A percentile compares a stretch with the other conserved stretches of the same genome.
Conservation (phyloP, 2,888 invertebrate species). For the Anaspis maculata region DNA sequence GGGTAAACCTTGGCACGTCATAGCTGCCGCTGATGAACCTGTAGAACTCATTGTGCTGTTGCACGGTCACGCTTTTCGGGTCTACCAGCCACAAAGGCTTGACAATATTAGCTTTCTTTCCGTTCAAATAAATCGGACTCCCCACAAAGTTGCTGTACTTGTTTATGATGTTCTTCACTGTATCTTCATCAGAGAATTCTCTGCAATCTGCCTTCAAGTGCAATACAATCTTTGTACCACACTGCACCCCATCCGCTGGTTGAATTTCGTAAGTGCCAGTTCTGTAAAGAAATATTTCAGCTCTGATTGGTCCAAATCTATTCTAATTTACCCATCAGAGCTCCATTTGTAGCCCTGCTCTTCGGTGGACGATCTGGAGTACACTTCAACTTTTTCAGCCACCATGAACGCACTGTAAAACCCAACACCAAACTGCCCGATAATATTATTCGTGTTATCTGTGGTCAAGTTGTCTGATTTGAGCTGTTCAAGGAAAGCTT, state of each 20-base stretch:
- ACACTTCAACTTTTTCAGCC: conserved; percentile 90
- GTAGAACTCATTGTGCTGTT: conserved; percentile 91
- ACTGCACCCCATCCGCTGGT: conserved; percentile 72
- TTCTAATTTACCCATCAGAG: conserved; percentile 92
- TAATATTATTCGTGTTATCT: conserved; percentile 66
- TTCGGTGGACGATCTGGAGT: conserved; percentile 62
- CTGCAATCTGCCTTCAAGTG: conserved; percentile 81
- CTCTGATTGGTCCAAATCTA: not conserved
- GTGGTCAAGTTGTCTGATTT: conserved; percentile 54
- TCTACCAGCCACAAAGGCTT: conserved; percentile 91
- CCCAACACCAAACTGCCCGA: conserved; percentile 97
- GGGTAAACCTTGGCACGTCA: conserved; percentile 78
- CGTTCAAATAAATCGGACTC: conserved; percentile 85
- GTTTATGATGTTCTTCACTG: conserved; percentile 76
- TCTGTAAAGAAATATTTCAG: conserved; percentile 40
- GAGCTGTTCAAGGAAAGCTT: conserved; percentile 82
- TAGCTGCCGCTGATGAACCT: conserved; percentile 78
- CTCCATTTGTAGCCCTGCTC: conserved; percentile 77
- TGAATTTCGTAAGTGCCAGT: conserved; percentile 84
- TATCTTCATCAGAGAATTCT: conserved; percentile 82
- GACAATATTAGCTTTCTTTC: conserved; percentile 79
- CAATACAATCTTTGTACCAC: conserved; percentile 89
- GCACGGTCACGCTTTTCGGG: conserved; percentile 73
- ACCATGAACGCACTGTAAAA: conserved; percentile 99
- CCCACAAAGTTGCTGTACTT: conserved; percentile 98